Evolutionary conservation across 1,140 invertebrate species (phyloP).

Genomic region (Rhagoletis pomonella): DNA sequence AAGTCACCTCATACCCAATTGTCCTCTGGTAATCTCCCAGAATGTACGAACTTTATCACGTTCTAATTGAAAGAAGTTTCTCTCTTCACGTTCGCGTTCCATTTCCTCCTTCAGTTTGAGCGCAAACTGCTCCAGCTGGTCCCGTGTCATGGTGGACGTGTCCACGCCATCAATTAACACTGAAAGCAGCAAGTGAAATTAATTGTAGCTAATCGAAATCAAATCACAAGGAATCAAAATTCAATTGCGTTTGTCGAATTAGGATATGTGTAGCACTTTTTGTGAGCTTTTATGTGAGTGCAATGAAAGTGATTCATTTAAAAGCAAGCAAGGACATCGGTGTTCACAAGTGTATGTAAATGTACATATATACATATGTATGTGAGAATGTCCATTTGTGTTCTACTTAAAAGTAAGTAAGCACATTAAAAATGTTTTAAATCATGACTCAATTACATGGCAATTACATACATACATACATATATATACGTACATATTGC

Average conservation of each 20-base stretch:
- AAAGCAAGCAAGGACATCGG: no score
- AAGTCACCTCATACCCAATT: conserved; percentile 61
- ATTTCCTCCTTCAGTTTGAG: conserved; percentile 92
- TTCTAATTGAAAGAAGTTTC: conserved; percentile 96
- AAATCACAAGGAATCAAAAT: conserved; percentile 13
- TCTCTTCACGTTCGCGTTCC: conserved; percentile 93
- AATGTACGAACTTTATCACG: conserved; percentile 94
- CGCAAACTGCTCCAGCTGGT: conserved; percentile 93
- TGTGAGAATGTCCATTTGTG: no score
- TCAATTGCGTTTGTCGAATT: conserved; percentile 34
- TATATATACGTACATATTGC: no score
- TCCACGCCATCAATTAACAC: conserved; percentile 92
- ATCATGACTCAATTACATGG: not conserved
- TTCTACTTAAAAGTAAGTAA: not conserved
- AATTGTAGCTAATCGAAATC: conserved; percentile 45
- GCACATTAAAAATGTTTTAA: not conserved
- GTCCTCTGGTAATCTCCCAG: conserved; percentile 86
- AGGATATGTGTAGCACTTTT: not conserved
- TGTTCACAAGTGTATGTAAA: not conserved
- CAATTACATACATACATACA: no score
- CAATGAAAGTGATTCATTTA: not conserved
- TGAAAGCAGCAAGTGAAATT: conserved; percentile 58
- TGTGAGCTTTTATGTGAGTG: not conserved
- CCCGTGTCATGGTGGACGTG: conserved; percentile 93
- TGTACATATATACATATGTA: not conserved